Conservation (phyloP, 2,888 invertebrate species). For the Orthosia gracilis region DNA sequence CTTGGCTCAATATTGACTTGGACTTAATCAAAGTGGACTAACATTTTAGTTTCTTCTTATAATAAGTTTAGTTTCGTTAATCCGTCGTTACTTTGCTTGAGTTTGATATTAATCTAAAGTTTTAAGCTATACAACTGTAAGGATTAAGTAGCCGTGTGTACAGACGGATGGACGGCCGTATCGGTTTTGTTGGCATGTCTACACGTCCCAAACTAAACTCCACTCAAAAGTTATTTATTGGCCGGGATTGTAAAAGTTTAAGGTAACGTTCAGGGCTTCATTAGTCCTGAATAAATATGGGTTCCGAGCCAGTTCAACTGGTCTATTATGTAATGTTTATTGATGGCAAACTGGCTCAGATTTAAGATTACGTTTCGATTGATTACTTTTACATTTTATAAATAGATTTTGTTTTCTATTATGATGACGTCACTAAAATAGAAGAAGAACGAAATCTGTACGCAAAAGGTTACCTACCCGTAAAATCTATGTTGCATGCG, state of each 20-base stretch:
- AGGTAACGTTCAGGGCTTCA: constrained; percentile 71
- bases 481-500: neutral
- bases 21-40: constrained; percentile 32
- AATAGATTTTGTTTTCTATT: neutral
- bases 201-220: constrained; percentile 52
- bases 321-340: constrained; percentile 38
- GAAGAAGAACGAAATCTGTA: too few relatives aligned
- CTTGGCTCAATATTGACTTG: constrained; percentile 36
- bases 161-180: constrained; percentile 35
- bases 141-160: constrained; percentile 32
- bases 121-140: constrained; percentile 23
- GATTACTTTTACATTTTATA: neutral
- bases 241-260: constrained; percentile 73
- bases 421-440: neutral
- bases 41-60: constrained; percentile 37
- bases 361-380: constrained; percentile 8
- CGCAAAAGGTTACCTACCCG: neutral
- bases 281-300: constrained; percentile 72
- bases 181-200: constrained; percentile 45
- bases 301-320: constrained; percentile 28
- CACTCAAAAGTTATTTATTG: constrained; percentile 76
- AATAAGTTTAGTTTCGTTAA: constrained; percentile 25
- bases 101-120: constrained; percentile 56
- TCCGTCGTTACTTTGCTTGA: constrained; percentile 36
- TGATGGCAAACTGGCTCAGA: constrained; percentile 20